Evolutionary conservation across 2,797 vertebrate species (phyloP).

Genomic region (Labroides dimidiatus): DNA sequence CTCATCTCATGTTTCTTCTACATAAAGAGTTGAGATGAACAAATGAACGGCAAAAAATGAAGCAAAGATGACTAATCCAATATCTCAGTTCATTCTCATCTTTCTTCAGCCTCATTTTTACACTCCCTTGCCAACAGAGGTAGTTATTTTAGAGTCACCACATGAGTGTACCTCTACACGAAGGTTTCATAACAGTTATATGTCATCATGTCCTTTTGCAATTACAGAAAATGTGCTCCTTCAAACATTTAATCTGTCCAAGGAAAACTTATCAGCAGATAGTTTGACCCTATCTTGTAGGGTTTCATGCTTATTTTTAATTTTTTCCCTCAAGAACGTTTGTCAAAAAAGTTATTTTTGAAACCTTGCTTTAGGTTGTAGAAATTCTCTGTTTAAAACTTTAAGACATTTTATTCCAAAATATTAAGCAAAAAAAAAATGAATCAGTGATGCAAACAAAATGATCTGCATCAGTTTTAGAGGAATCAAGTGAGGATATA

Average conservation of each 20-base stretch:
- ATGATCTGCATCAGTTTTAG: no score
- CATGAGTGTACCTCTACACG: conserved; percentile 23
- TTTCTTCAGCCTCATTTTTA: conserved; percentile 5
- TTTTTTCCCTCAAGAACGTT: no score
- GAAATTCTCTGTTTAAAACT: background rate
- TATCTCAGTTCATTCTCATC: background rate
- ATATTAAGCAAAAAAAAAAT: no score
- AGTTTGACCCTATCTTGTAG: background rate
- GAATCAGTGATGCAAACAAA: no score
- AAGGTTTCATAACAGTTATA: conserved; percentile 45
- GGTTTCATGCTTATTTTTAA: no score
- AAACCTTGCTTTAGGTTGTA: background rate
- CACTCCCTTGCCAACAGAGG: background rate
- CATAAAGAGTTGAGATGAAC: background rate
- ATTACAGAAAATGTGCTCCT: background rate
- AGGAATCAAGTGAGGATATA: background rate
- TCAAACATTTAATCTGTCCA: background rate
- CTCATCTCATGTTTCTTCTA: background rate
- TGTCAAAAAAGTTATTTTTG: background rate
- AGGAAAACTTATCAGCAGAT: conserved; percentile 1
- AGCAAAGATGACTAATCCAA: background rate
- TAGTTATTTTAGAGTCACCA: conserved; percentile 17
- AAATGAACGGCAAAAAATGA: background rate
- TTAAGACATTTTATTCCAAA: no score
- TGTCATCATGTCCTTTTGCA: conserved; percentile 1